These are phyloP conservation scores for Odiellus spinosus DNA, from an alignment of 2,888 invertebrate genomes.

Conservation along the genomic window DNA sequence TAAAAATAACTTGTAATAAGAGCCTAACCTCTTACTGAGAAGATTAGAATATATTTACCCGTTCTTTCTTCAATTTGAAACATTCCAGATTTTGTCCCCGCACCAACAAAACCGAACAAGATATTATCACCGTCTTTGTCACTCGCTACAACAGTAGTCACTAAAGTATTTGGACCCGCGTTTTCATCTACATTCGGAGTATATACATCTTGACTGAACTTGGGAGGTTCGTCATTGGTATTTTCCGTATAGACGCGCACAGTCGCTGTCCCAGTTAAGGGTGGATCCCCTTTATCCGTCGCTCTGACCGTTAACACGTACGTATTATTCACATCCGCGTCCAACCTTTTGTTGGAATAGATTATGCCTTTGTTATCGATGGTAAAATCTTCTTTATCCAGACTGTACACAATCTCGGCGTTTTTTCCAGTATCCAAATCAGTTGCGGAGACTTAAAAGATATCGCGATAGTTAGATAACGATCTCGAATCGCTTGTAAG, in stretches of 20 bases:
- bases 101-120: constrained; percentile 69
- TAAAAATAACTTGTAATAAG: too few relatives aligned
- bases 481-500: too few relatives aligned
- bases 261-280: constrained; percentile 80
- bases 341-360: constrained; percentile 77
- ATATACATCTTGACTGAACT: constrained; percentile 89
- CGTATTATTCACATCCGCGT: constrained; percentile 90
- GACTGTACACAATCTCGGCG: constrained; percentile 82
- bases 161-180: constrained; percentile 82
- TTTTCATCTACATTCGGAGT: constrained; percentile 92
- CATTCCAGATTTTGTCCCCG: constrained; percentile 68
- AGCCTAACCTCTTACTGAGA: too few relatives aligned
- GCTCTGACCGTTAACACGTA: constrained; percentile 89
- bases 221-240: constrained; percentile 93
- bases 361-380: constrained; percentile 86
- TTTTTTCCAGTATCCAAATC: constrained; percentile 89
- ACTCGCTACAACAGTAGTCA: constrained; percentile 89
- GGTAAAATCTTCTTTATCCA: constrained; percentile 83
- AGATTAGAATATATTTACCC: constrained; percentile 30
- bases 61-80: constrained; percentile 91
- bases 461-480: constrained; percentile 8
- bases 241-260: constrained; percentile 94
- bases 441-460: constrained; percentile 56
- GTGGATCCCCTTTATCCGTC: constrained; percentile 83
- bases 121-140: constrained; percentile 96